Base-by-base conservation (phyloP, 2,797 vertebrate genomes). In the Peromyscus aztecus region DNA sequence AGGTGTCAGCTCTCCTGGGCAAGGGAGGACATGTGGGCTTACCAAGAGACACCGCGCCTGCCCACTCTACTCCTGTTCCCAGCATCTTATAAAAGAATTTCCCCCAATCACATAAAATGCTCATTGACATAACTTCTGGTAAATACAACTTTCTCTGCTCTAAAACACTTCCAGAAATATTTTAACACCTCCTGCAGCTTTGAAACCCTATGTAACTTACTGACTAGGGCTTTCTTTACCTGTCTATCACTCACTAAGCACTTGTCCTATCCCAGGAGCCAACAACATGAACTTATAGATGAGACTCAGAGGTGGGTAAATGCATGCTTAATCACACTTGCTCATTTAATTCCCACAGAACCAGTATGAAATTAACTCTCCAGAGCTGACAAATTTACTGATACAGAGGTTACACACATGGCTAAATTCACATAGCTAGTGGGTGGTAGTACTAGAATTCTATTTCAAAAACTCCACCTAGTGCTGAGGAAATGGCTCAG, bases 101-200 rank as follows among this genome's bases (percentile, higher is more conserved):
- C 83, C 94, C 52, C 31, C 63, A 31, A 76, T 9, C 59, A 78
- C 78, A 31, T 73, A 76, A 94, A 94, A 77, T 71, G 43, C 4
- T 85, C 52, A 31, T 11, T 46, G 84, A 92, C 7, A 84, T n/a
- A 49, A 90, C 43, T 84, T 92, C 65, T 23, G 4, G 10, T 46
- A 88, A 85, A 21, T 46, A 84, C 75, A 59, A 13, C 46, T 57
- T 85, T 87, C 65, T 73, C 81, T 59, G 11, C 76, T 46, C 86
- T 43, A 93, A 82, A 90, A 78, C 23, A 69, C 29, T 69, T 77
- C 83, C 76, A 87, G 84, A 95, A 80, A 76, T 69, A 89, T 63
- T 75, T 89, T 65, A 91, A 43, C 61, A 83, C 11, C 31, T 52
- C 61, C 69, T 55, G 13, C 2, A 87, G 34, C 94, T 71, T 34